Conservation (phyloP, 2,888 invertebrate genomes). For the Venustoraphidia nigricollis region DNA sequence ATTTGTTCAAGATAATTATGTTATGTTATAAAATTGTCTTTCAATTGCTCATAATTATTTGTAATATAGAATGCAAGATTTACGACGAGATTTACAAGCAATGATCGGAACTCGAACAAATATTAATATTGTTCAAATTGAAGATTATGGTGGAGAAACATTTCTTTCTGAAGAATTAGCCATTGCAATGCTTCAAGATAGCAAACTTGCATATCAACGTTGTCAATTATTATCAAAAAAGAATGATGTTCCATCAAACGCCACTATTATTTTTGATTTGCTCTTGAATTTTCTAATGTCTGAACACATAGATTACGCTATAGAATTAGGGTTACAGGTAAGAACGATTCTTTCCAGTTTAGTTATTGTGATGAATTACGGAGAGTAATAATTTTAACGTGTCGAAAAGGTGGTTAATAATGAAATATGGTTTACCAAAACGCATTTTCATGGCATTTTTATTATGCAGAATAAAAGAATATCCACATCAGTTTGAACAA, state of each 20-base stretch:
- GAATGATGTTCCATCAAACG: slow-evolving; percentile 61
- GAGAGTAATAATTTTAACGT: too few species aligned
- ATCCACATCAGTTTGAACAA: too few species aligned
- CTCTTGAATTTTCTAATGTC: slow-evolving; percentile 68
- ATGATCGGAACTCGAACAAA: slow-evolving; percentile 82
- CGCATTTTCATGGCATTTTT: too few species aligned
- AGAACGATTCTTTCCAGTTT: too few species aligned
- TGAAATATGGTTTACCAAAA: too few species aligned
- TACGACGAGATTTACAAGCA: slow-evolving; percentile 85
- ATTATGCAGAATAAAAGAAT: too few species aligned
- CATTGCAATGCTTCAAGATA: slow-evolving; percentile 77
- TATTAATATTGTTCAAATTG: slow-evolving; percentile 86
- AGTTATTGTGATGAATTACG: too few species aligned
- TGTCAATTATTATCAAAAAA: slow-evolving; percentile 71
- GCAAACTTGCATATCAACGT: slow-evolving; percentile 76
- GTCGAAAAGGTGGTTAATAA: too few species aligned
- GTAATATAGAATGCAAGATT: slow-evolving; percentile 62
- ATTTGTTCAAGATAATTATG: slow-evolving; percentile 3
- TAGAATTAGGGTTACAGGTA: slow-evolving; percentile 81
- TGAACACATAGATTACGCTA: slow-evolving; percentile 92
- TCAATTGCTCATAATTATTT: slow-evolving; percentile 2
- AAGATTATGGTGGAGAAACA: slow-evolving; percentile 94
- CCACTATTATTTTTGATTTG: slow-evolving; percentile 68
- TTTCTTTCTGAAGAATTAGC: slow-evolving; percentile 91
- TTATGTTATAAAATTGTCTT: neutral